Base-by-base conservation (phyloP, 2,888 invertebrate species). In the Axea sp. region DNA sequence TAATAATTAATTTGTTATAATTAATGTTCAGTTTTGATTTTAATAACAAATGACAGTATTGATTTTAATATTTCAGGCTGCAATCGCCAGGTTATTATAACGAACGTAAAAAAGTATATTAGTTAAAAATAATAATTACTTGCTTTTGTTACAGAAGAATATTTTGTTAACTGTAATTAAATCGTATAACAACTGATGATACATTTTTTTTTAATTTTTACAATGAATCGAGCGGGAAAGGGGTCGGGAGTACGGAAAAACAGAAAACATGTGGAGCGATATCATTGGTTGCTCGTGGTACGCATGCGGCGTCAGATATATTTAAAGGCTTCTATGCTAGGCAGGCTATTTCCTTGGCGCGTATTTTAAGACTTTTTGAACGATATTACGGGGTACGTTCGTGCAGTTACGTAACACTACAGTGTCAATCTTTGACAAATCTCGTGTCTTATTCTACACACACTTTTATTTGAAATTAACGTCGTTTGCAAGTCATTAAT, bases 221-320 rank as follows among this genome's bases (percentile, higher is more conserved):
- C 78, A 74, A 57, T 31, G 53, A 60, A 41, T 43, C 17, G 37
- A 35, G 28, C 26, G 24, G 41, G 8, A 14, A 28, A n/a, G 64
- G 19, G 53, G 43, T 30, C 39, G 51, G 15, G 30, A 11, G 59
- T n/a, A 35, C 68, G 51, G 49, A 37, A 55, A 72, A 74, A 72
- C 75, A 72, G 77, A 76, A 82, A 86, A 88, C 89, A 90, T 90
- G 90, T 90, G 90, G 89, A 89, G 80, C 82, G 71, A 81, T 73
- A 77, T 80, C 80, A 90, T 90, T 90, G 89, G 90, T 80, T 79
- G 80, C 1, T 4, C 39, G 53, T 19, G 37, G 49, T 69, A 75
- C 73, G 73, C 74, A 77, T 72, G 78, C 75, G 79, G 73, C 73
- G 77, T 77, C 85, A 84, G 84, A 84, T 76, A 75, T 87, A 86